Evolutionary conservation across 37 sponge, comb jelly and placozoan genomes (phyloP).

Genomic region (Hexactinellida sp.): DNA sequence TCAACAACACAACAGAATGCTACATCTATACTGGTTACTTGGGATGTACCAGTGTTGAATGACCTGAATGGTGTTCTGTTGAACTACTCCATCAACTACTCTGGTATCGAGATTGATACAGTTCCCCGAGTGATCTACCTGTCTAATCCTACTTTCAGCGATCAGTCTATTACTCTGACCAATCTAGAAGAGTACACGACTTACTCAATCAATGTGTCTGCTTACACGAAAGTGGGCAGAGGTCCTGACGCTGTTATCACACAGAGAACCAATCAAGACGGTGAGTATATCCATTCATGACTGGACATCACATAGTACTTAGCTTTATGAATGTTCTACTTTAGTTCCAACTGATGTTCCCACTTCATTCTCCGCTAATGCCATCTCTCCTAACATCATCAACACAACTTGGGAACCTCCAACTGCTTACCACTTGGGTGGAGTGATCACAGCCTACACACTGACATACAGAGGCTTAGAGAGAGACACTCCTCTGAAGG

Average conservation of each 20-base stretch:
- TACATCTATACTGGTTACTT: not conserved
- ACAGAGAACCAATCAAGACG: conserved; percentile 6
- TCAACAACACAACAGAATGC: not conserved
- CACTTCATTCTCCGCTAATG: too few relatives aligned
- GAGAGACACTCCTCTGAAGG: too few relatives aligned
- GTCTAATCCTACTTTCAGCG: not conserved
- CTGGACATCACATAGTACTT: too few relatives aligned
- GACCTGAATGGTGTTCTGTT: not conserved
- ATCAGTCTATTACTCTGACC: not conserved
- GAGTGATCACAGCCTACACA: too few relatives aligned
- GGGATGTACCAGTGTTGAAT: not conserved
- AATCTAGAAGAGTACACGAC: not conserved
- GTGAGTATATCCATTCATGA: too few relatives aligned
- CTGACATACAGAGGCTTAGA: too few relatives aligned
- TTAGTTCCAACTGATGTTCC: too few relatives aligned
- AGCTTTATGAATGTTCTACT: too few relatives aligned
- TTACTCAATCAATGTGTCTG: not conserved
- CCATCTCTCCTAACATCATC: too few relatives aligned
- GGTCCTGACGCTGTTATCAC: not conserved
- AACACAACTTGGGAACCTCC: too few relatives aligned
- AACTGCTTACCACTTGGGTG: too few relatives aligned
- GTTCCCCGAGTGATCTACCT: not conserved
- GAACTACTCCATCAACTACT: not conserved
- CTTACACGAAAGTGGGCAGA: not conserved
- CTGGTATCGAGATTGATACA: conserved; percentile 13